Percentiles rank a stretch among this genome's conserved stretches.
phyloP scores from a whole-genome alignment of 2,113 vertebrate species.

The Uria aalge region DNA sequence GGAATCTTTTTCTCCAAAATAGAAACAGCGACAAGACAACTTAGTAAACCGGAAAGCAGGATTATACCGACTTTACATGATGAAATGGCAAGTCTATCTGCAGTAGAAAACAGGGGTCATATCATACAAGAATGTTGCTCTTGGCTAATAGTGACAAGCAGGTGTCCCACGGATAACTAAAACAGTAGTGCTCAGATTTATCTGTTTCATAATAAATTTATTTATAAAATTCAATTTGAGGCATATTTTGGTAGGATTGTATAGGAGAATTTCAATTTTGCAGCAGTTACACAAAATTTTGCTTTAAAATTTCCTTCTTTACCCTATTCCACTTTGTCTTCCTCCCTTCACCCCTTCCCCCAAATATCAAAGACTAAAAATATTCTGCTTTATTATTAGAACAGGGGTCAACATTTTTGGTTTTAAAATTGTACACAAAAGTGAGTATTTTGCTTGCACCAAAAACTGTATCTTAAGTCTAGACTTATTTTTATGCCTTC shows the following conservation, averaged over 20 bases:
- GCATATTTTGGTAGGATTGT: background rate
- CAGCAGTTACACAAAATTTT: background rate
- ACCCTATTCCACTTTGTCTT: background rate
- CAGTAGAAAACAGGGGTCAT: background rate
- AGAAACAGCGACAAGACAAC: background rate
- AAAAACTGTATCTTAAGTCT: background rate
- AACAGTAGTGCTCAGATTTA: background rate
- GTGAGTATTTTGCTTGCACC: background rate
- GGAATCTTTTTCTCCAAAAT: background rate
- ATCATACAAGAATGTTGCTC: accelerated
- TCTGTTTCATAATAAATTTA: background rate
- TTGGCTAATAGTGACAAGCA: background rate
- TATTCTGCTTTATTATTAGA: background rate
- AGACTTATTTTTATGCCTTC: background rate
- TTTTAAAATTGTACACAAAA: background rate
- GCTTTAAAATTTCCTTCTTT: background rate
- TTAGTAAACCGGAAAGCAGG: background rate
- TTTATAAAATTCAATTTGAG: background rate
- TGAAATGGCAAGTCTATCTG: background rate
- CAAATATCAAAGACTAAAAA: background rate
- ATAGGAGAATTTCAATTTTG: background rate
- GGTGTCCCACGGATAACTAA: background rate
- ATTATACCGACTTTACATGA: accelerated
- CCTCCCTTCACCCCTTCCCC: background rate
- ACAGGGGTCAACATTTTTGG: background rate